phyloP scores from a whole-genome alignment of 2,797 vertebrate genomes.

The Dromococcyx pavoninus region DNA sequence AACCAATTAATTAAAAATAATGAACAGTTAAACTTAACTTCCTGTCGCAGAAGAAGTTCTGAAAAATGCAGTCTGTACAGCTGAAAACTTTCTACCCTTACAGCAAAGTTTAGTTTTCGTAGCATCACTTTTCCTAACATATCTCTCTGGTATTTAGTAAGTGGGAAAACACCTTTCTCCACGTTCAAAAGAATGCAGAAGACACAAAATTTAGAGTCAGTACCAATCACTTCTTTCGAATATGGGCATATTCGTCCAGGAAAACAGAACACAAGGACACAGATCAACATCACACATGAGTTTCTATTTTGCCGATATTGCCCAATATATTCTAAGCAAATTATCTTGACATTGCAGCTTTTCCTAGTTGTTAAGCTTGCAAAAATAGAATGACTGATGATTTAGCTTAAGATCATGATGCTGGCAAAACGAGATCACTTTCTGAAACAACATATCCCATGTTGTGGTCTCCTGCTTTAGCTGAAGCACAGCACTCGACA shows the following conservation, averaged over 20 bases:
- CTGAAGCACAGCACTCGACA: neutral
- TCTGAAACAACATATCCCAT: neutral
- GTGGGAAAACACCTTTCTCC: neutral
- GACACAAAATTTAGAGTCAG: neutral
- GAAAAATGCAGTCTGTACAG: neutral
- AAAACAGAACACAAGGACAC: neutral
- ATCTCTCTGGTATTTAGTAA: neutral
- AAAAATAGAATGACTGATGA: conserved; percentile 7
- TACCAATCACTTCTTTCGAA: neutral
- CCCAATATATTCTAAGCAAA: conserved; percentile 28
- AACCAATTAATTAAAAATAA: neutral
- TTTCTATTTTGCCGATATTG: neutral
- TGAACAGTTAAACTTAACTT: neutral
- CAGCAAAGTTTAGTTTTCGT: neutral
- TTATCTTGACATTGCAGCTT: conserved; percentile 12
- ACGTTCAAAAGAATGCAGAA: neutral
- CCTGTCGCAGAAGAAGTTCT: neutral
- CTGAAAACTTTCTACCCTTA: neutral
- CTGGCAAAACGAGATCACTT: conserved; percentile 56
- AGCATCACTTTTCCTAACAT: neutral
- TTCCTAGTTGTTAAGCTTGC: conserved; percentile 53
- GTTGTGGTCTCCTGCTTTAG: neutral
- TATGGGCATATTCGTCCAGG: neutral
- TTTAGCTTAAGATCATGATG: conserved; percentile 61
- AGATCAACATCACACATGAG: neutral